Evolutionary conservation across 2,113 vertebrate genomes (phyloP).

Genomic region (Elanus axillaris): DNA sequence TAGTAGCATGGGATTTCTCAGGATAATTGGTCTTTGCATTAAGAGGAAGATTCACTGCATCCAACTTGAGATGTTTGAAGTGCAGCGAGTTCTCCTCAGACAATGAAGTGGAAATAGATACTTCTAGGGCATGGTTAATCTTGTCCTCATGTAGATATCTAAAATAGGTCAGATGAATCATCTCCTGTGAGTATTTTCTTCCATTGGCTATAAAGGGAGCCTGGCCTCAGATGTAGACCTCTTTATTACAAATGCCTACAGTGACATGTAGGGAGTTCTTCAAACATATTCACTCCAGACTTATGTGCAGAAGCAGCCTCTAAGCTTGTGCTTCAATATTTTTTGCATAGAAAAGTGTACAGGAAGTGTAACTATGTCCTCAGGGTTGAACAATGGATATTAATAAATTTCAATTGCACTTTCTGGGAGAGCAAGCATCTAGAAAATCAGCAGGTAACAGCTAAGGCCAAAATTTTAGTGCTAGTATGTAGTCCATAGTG

Average conservation of each 20-base stretch:
- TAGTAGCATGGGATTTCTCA: background rate
- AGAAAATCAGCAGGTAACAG: background rate
- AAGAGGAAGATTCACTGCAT: background rate
- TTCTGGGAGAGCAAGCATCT: background rate
- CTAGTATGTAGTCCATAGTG: background rate
- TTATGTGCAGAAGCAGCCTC: background rate
- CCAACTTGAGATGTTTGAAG: background rate
- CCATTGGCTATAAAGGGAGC: conserved; percentile 9
- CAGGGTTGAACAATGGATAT: background rate
- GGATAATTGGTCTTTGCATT: background rate
- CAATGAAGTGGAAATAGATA: background rate
- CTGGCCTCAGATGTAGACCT: background rate
- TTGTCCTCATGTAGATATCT: background rate
- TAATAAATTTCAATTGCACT: background rate
- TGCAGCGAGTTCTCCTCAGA: background rate
- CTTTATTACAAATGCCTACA: background rate
- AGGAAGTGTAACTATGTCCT: background rate
- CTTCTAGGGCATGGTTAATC: conserved; percentile 4
- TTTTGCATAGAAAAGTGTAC: background rate
- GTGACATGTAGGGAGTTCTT: background rate
- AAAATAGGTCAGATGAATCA: conserved; percentile 51
- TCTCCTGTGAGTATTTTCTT: conserved; percentile 34
- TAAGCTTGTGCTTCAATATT: background rate
- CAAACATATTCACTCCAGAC: background rate
- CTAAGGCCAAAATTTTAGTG: background rate